Evolutionary conservation across 1,140 invertebrate genomes (phyloP), one percentile per base, ranked within the genome.

Genomic region (Trichomalopsis sarcophagae): DNA sequence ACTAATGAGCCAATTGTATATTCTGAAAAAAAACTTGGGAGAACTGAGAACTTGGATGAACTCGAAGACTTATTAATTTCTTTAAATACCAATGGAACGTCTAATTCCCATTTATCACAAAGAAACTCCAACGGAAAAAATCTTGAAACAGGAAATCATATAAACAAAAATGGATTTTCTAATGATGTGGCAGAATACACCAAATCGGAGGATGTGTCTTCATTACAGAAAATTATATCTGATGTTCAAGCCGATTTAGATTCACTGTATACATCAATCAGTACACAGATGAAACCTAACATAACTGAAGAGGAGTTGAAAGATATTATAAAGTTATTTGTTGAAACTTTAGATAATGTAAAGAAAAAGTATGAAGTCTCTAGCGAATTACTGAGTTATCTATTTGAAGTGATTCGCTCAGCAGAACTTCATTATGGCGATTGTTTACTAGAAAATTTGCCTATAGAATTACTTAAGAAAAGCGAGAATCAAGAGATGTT

Each of bases 391-490:
- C 88, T 90, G n/a, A 86, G 84, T 78, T 90, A 91, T 77, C 40
- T 90, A 1, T 89, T 90, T 21, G 90, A 92, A 87, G 82, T 93
- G 7, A 88, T 92, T 44, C 89, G 89, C 11, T 89, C 89, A 0
- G 89, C 90, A 6, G 90, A 93, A 81, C 76, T 90, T 21, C 88
- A 92, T 84, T 93, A 89, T 83, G 89, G 86, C 27, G 89, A 90
- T 82, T 83, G 77, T 62, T 84, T 93, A 2, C 55, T 93, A 82
- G 90, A 91, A 80, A 92, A 89, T 73, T 44, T 90, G 7, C 82
- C 89, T 0, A 69, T 78, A 13, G 87, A 91, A n/a, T 33, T 90
- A 23, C 86, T 92, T 21, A 33, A 74, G 2, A 76, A 77, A 23
- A 89, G 85, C 21, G 44, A 83, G 17, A 90, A 87, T 68, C 83